Conservation (phyloP, 2,888 invertebrate genomes). For the Linnaemya tessellans region DNA sequence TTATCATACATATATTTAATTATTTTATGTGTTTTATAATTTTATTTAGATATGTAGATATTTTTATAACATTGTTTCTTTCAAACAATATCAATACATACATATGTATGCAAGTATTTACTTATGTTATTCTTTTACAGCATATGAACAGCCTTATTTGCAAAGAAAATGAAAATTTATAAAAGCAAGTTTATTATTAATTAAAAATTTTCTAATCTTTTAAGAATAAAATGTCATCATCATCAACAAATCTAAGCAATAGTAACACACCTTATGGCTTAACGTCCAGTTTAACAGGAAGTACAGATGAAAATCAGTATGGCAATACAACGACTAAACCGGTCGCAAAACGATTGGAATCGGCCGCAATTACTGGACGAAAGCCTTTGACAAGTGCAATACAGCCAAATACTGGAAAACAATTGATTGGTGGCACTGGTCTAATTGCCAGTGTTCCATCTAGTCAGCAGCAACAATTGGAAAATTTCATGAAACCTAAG, state of each 20-base stretch:
- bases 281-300: slow-evolving; percentile 17
- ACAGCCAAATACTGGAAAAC: slow-evolving; percentile 28
- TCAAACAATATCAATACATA: too few species aligned
- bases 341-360: slow-evolving; percentile 51
- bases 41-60: too few species aligned
- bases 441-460: slow-evolving; percentile 55
- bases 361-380: slow-evolving; percentile 58
- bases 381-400: slow-evolving; percentile 37
- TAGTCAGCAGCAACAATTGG: slow-evolving; percentile 60
- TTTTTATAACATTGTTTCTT: too few species aligned
- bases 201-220: background rate
- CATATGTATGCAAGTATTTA: too few species aligned
- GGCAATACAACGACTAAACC: slow-evolving; percentile 27
- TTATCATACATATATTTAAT: too few species aligned
- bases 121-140: too few species aligned
- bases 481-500: slow-evolving; percentile 73
- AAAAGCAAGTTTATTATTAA: background rate
- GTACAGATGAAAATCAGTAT: slow-evolving; percentile 42
- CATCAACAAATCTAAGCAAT: slow-evolving; percentile 56
- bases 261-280: slow-evolving; percentile 57
- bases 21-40: too few species aligned
- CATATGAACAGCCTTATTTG: too few species aligned
- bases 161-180: background rate
- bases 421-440: slow-evolving; percentile 51
- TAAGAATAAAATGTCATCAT: slow-evolving; percentile 36